These are phyloP conservation scores for Apodemus agrarius DNA, from an alignment of 2,797 vertebrate species.

Conservation along the genomic window DNA sequence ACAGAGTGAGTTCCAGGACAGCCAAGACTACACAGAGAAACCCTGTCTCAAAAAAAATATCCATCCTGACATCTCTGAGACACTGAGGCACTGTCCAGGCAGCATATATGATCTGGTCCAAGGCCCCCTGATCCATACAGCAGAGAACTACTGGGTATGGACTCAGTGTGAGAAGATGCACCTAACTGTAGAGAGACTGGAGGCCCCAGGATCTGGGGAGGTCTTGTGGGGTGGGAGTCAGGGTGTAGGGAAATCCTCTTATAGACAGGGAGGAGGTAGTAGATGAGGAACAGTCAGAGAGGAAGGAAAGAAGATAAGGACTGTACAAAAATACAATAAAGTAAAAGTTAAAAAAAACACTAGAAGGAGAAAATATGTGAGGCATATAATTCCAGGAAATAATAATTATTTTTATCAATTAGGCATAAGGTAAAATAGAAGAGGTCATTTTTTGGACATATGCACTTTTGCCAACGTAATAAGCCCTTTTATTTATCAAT, in stretches of 20 bases:
- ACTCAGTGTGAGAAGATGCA: not conserved
- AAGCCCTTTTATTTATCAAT: not conserved
- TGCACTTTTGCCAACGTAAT: constrained; percentile 35
- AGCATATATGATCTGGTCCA: not conserved
- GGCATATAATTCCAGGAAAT: not conserved
- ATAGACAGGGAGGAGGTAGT: too few relatives aligned
- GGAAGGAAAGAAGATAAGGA: not conserved
- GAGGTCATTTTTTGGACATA: not conserved
- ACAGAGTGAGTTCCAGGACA: too few relatives aligned
- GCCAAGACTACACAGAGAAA: too few relatives aligned
- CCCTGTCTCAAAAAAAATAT: too few relatives aligned
- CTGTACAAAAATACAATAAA: not conserved
- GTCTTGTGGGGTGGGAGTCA: not conserved
- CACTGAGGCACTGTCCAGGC: not conserved
- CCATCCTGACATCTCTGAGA: not conserved
- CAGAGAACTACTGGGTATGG: not conserved
- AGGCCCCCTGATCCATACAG: not conserved
- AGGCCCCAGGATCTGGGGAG: too few relatives aligned
- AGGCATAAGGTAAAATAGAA: not conserved
- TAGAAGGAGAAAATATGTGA: not conserved
- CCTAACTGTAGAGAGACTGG: not conserved
- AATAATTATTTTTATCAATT: not conserved
- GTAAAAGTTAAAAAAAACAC: not conserved
- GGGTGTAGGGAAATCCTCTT: not conserved
- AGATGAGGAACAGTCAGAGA: not conserved